These are phyloP conservation scores for Parauchenoglanis ngamensis DNA, from an alignment of 2,797 vertebrate species.

Conservation along the genomic window DNA sequence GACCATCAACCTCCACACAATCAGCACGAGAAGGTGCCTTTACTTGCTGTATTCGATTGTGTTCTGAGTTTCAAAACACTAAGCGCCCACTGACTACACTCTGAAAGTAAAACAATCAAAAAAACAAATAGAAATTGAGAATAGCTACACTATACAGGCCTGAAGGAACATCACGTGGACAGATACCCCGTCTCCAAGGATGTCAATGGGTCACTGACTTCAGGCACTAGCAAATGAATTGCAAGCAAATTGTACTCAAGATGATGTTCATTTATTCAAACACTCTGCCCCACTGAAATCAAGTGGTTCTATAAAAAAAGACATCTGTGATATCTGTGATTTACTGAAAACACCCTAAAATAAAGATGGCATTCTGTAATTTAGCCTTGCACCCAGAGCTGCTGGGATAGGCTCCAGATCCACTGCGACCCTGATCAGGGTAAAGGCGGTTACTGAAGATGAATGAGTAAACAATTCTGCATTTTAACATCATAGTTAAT, in stretches of 20 bases:
- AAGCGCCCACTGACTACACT: not conserved
- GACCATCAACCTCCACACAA: constrained; percentile 5
- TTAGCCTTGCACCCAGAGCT: not conserved
- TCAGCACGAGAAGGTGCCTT: constrained; percentile 6
- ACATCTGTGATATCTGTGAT: not conserved
- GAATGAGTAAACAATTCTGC: not conserved
- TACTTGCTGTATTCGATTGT: not conserved
- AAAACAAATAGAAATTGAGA: not conserved
- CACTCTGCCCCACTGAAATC: not conserved
- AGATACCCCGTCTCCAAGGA: not conserved
- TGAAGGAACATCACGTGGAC: not conserved
- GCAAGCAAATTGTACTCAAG: not conserved
- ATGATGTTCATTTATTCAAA: not conserved
- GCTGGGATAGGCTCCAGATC: not conserved
- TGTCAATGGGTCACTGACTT: not conserved
- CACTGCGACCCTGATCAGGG: not conserved
- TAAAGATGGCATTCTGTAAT: not conserved
- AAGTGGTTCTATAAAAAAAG: not conserved
- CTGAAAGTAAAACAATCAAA: not conserved
- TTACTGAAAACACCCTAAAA: not conserved
- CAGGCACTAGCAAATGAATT: not conserved
- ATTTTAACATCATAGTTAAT: not conserved
- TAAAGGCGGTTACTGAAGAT: not conserved
- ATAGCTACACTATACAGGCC: not conserved
- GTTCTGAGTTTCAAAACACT: not conserved